Base-by-base conservation (phyloP, 2,888 invertebrate genomes). In the Tanytarsus gracilentus region DNA sequence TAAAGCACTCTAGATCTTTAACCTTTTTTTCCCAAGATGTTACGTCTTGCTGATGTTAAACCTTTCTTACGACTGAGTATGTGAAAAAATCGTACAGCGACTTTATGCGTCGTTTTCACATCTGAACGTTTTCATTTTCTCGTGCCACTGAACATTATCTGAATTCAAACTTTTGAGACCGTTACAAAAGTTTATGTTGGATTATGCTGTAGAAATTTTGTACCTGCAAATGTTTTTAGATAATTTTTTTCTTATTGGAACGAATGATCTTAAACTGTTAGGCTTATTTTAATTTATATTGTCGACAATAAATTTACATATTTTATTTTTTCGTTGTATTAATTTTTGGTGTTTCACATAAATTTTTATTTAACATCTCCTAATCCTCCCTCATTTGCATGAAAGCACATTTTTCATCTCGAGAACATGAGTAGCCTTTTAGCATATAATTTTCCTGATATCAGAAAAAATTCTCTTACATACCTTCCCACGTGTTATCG, bases 1-100 rank as follows among this genome's bases (percentile, higher is more conserved):
- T 55, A 55, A 53, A 36, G 33, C 55, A 55, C 55, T 55, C 55
- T 55, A 33, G 40, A 33, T 55, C 40, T 40, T 55, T 25, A 53
- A 30, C 23, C 29, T 53, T 36, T 27, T 40, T 36, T 53, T n/a
- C 21, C 53, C 21, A 26, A 49, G 53, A 53, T 53, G 36, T 53
- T 53, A 33, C 53, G 36, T 53, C 26, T 40, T 49, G 25, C 55
- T 23, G 55, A 55, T 55, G 39, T 55, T 55, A 55, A 51, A 30
- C 51, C 50, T 25, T 27, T 50, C 26, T 50, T 50, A 27, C 49
- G 49, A 49, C 49, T 49, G 53, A 53, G 33, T 52, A 30, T 8
- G n/a, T 25, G 23, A 8, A 1, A n/a, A n/a, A 25, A 25, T 26
- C 49, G 2, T 49, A 44, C 44, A 44, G 36, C 36, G 14, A 14